phyloP scores from a whole-genome alignment of 2,888 invertebrate species.

The Dryadula phaetusa region DNA sequence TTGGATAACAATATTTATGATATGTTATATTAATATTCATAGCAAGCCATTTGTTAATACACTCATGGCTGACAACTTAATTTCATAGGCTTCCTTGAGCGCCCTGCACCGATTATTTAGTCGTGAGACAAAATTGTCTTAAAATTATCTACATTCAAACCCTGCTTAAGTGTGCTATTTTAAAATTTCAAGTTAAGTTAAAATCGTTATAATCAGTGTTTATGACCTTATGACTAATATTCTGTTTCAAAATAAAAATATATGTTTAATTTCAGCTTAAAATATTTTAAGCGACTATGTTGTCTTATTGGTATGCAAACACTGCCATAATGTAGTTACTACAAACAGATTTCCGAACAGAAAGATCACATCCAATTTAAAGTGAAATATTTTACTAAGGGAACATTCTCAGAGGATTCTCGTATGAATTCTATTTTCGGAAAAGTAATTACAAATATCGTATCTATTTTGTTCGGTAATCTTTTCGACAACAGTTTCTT shows the following conservation, averaged over 20 bases:
- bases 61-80: conserved; percentile 77
- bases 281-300: neutral
- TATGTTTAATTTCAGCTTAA: too few species aligned
- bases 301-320: conserved; percentile 9
- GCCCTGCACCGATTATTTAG: conserved; percentile 22
- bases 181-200: too few species aligned
- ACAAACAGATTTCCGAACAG: conserved; percentile 54
- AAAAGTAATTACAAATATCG: conserved; percentile 47
- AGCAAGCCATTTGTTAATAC: conserved; percentile 77
- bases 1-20: conserved; percentile 43
- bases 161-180: too few species aligned
- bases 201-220: too few species aligned
- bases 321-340: conserved; percentile 47
- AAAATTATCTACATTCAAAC: neutral
- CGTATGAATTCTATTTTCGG: conserved; percentile 44
- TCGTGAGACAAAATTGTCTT: conserved; percentile 29
- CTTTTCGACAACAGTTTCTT: conserved; percentile 30
- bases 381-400: conserved; percentile 50
- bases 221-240: too few species aligned
- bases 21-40: conserved; percentile 76
- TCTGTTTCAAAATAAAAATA: too few species aligned
- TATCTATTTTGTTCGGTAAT: conserved; percentile 40
- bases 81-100: conserved; percentile 56
- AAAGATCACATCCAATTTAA: conserved; percentile 58
- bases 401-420: conserved; percentile 40